A percentile compares a stretch with the other conserved stretches of the same genome.
phyloP scores from a whole-genome alignment of 1,140 invertebrate species.

The Sycophaga agraensis region DNA sequence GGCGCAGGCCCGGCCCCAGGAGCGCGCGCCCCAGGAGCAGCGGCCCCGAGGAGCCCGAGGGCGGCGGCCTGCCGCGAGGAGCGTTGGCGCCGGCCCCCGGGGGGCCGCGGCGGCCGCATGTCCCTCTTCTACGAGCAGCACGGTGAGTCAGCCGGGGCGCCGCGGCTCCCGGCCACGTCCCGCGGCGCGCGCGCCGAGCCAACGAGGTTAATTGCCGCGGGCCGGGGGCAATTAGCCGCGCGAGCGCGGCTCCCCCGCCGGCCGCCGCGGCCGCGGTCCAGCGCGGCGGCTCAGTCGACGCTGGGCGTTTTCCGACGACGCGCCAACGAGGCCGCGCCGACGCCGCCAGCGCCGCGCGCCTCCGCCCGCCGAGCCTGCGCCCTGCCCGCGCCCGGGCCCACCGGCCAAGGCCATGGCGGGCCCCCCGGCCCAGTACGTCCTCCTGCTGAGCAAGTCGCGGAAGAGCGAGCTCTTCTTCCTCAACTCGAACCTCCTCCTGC shows the following conservation, averaged over 20 bases:
- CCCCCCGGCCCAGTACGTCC: constrained; percentile 30
- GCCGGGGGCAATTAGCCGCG: constrained; percentile 37
- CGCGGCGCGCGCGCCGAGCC: constrained; percentile 3
- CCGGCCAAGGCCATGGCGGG: no score
- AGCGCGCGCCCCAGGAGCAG: no score
- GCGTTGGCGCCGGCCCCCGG: background rate
- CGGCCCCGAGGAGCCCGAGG: no score
- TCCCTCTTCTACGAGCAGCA: constrained; percentile 29
- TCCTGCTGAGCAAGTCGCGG: constrained; percentile 34
- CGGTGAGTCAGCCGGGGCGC: constrained; percentile 25
- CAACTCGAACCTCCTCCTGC: constrained; percentile 31
- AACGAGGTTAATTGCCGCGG: constrained; percentile 43
- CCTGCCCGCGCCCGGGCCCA: no score
- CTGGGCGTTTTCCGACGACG: background rate
- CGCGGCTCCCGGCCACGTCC: no score
- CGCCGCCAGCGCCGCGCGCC: background rate
- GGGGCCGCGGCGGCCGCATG: constrained; percentile 25
- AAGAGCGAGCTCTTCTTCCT: constrained; percentile 35
- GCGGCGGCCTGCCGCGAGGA: constrained; percentile 7
- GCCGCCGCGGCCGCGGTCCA: no score
- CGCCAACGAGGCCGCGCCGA: background rate
- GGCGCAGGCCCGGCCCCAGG: no score
- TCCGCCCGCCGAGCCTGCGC: background rate
- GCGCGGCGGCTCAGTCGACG: constrained; percentile 19
- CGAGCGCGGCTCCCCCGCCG: background rate